Evolutionary conservation across 2,797 vertebrate genomes (phyloP).

Genomic region (Novumbra hubbsi): DNA sequence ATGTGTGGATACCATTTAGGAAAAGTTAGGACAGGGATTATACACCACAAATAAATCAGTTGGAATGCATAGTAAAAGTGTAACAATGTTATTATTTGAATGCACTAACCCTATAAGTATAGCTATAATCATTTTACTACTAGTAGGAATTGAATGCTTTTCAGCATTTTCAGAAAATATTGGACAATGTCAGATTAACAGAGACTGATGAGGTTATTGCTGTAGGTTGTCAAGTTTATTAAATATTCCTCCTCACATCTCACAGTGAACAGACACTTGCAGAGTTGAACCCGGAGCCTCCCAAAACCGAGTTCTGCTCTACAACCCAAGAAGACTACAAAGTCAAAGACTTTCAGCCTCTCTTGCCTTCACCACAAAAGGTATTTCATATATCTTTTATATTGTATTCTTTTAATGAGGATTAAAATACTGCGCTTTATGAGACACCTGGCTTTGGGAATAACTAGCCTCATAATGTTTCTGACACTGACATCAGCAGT

Average conservation of each 20-base stretch:
- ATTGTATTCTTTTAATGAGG: background rate
- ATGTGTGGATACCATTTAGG: conserved; percentile 5
- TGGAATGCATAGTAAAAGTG: no score
- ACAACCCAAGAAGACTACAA: conserved; percentile 64
- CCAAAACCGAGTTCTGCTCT: conserved; percentile 52
- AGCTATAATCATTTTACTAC: background rate
- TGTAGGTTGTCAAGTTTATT: conserved; percentile 9
- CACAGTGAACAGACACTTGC: conserved; percentile 62
- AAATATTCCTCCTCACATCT: conserved; percentile 15
- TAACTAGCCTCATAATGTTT: background rate
- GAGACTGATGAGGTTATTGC: background rate
- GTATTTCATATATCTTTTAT: conserved; percentile 32
- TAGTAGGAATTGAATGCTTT: background rate
- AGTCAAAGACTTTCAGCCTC: conserved; percentile 60
- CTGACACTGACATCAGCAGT: background rate
- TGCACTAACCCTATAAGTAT: background rate
- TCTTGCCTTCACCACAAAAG: conserved; percentile 32
- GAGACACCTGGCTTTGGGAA: background rate
- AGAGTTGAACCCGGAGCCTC: conserved; percentile 36
- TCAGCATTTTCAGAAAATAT: background rate
- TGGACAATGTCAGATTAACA: background rate
- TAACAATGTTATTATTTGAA: no score
- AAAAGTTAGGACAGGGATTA: background rate
- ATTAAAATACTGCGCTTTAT: background rate
- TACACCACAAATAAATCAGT: background rate